Percentiles rank a stretch among this genome's conserved stretches.
Conservation (phyloP, 2,797 vertebrate species). For the Gadopsis marmoratus region DNA sequence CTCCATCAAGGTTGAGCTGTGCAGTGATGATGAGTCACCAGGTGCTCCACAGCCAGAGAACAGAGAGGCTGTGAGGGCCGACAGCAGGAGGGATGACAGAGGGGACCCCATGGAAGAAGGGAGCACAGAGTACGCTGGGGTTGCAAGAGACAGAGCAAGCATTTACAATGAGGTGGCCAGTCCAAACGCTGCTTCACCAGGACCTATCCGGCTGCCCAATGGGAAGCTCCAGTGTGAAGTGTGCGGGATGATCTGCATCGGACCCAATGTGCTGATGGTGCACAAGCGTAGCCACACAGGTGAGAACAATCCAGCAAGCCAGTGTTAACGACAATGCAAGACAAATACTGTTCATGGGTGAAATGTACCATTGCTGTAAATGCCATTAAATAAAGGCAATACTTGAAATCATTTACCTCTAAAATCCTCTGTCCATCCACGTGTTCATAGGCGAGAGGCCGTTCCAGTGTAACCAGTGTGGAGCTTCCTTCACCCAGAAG, state of each 20-base stretch:
- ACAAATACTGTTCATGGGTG: neutral
- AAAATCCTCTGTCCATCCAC: conserved; percentile 16
- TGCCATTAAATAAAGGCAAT: neutral
- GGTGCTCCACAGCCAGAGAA: conserved; percentile 86
- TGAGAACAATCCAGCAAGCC: conserved; percentile 67
- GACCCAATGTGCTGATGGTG: conserved; percentile 97
- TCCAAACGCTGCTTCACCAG: conserved; percentile 89
- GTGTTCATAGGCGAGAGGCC: conserved; percentile 91
- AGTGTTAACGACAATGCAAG: neutral
- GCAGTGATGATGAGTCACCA: conserved; percentile 93
- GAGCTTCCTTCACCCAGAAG: conserved; percentile 98
- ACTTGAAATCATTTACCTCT: neutral
- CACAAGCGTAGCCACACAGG: conserved; percentile 98
- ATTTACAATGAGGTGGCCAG: conserved; percentile 88
- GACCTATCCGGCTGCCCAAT: conserved; percentile 93
- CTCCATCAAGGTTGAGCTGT: conserved; percentile 97
- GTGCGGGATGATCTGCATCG: conserved; percentile 97
- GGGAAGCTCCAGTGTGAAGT: conserved; percentile 97
- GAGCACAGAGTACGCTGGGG: conserved; percentile 79
- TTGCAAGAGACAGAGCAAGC: conserved; percentile 82
- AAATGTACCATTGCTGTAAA: neutral
- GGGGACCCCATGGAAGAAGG: conserved; percentile 85
- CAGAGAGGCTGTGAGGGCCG: conserved; percentile 87
- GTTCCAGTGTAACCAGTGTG: conserved; percentile 98
- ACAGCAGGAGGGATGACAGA: conserved; percentile 86